phyloP scores from a whole-genome alignment of 2,113 vertebrate genomes.

The Polypterus bichir region DNA sequence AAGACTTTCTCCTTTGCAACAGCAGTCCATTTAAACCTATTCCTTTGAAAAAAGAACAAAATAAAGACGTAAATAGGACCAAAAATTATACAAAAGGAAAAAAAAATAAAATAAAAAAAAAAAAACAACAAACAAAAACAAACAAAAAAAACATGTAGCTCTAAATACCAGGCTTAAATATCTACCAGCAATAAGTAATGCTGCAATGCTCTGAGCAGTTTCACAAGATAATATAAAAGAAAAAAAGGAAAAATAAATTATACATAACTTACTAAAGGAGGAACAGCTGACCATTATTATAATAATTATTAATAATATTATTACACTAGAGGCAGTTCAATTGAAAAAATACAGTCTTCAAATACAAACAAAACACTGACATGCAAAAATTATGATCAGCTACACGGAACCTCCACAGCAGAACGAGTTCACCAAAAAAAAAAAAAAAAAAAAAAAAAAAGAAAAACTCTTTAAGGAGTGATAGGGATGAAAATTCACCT shows the following conservation, averaged over 20 bases:
- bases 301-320: conserved; percentile 87
- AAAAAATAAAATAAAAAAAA: conserved; percentile 47
- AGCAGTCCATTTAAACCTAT: conserved; percentile 57
- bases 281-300: conserved; percentile 83
- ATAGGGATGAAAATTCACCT: neutral
- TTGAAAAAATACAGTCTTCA: conserved; percentile 80
- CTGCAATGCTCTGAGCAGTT: conserved; percentile 60
- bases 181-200: conserved; percentile 75
- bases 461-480: neutral
- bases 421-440: conserved; percentile 48
- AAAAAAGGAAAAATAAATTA: conserved; percentile 89
- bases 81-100: conserved; percentile 36
- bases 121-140: conserved; percentile 51
- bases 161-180: conserved; percentile 55
- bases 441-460: conserved; percentile 9
- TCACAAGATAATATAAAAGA: conserved; percentile 67
- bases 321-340: conserved; percentile 93
- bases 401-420: conserved; percentile 60
- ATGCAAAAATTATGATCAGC: conserved; percentile 62
- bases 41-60: conserved; percentile 51
- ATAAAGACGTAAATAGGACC: conserved; percentile 48
- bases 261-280: conserved; percentile 98
- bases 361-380: conserved; percentile 75
- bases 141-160: conserved; percentile 50
- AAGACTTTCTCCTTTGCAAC: conserved; percentile 30